A percentile compares a stretch with the other conserved stretches of the same genome.
These are phyloP conservation scores for Pyrgus malvae DNA, from an alignment of 2,888 invertebrate species.

Conservation along the genomic window DNA sequence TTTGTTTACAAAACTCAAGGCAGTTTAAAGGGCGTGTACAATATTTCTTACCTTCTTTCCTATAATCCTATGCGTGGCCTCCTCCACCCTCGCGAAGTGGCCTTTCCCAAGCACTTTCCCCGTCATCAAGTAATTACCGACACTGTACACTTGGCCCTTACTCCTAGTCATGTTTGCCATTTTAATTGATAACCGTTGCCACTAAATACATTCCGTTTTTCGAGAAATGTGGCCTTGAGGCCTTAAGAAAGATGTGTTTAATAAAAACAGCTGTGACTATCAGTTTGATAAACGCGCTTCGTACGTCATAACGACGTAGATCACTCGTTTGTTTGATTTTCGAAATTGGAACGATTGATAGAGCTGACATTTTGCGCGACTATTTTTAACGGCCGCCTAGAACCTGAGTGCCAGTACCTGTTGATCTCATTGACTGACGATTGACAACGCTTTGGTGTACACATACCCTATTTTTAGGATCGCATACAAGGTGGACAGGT, in stretches of 20 bases:
- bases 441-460: background rate
- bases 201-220: constrained; percentile 51
- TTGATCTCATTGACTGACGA: constrained; percentile 31
- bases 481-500: too few relatives aligned
- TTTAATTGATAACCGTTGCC: constrained; percentile 50
- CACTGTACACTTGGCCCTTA: constrained; percentile 76
- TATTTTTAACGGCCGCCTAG: constrained; percentile 57
- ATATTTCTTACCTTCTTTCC: constrained; percentile 83
- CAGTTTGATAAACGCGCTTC: constrained; percentile 31
- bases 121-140: constrained; percentile 88
- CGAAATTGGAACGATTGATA: constrained; percentile 61
- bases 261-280: constrained; percentile 15
- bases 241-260: background rate
- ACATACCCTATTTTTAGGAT: too few relatives aligned
- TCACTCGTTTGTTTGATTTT: constrained; percentile 67
- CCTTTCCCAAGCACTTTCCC: constrained; percentile 87
- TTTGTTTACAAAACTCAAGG: too few relatives aligned
- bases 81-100: constrained; percentile 88
- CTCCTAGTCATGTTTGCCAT: constrained; percentile 56
- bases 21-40: too few relatives aligned
- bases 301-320: constrained; percentile 57
- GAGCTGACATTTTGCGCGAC: constrained; percentile 55
- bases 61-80: constrained; percentile 86
- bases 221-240: constrained; percentile 20
- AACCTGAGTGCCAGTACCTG: constrained; percentile 36